These are phyloP conservation scores for Sitobion miscanthi DNA, from an alignment of 1,140 invertebrate genomes.

Conservation along the genomic window DNA sequence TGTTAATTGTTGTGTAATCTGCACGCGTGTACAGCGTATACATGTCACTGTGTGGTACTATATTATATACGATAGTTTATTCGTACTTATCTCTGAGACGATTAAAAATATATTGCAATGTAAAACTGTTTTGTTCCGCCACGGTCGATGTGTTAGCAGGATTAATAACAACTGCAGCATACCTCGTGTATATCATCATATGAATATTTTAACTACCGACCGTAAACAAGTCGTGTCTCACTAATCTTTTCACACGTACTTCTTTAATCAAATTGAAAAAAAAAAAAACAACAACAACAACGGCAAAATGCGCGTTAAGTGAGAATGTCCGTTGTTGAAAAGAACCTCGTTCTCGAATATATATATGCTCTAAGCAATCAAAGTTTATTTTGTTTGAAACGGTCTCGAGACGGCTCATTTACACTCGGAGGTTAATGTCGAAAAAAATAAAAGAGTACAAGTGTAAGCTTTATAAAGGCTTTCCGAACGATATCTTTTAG, in stretches of 20 bases:
- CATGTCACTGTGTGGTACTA: not conserved
- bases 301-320: not conserved
- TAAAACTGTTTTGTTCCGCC: conserved; percentile 29
- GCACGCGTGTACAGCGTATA: not conserved
- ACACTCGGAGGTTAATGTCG: not conserved
- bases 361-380: not conserved
- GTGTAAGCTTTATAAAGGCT: not conserved
- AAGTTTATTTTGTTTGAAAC: conserved; percentile 20
- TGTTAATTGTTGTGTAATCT: not conserved
- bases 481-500: not conserved
- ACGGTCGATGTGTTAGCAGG: not conserved
- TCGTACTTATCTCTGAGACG: not conserved
- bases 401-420: conserved; percentile 11
- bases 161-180: not conserved
- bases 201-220: conserved; percentile 21
- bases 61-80: not conserved
- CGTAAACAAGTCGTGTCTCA: not conserved
- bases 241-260: conserved; percentile 7
- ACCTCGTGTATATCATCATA: not conserved
- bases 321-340: conserved; percentile 13
- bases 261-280: not conserved
- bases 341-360: not conserved
- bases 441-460: not conserved
- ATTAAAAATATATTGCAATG: conserved; percentile 21
- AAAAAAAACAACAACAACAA: not conserved